A percentile compares a stretch with the other conserved stretches of the same genome.
phyloP scores from a whole-genome alignment of 2,797 vertebrate species.

The Arctocebus calabarensis region DNA sequence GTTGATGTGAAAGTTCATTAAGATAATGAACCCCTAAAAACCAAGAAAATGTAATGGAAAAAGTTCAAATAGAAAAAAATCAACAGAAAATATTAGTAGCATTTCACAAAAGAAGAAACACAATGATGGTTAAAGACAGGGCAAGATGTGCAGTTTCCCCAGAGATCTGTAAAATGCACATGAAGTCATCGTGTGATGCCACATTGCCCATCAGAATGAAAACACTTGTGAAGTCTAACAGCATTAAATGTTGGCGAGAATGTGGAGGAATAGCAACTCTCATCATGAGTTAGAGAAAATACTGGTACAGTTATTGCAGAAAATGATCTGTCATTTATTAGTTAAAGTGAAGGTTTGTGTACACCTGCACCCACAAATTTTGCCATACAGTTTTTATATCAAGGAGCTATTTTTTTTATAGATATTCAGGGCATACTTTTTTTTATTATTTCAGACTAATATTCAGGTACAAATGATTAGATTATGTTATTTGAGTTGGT shows the following conservation, averaged over 20 bases:
- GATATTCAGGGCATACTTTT: too few species aligned
- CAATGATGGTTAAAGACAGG: not conserved
- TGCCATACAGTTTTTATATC: not conserved
- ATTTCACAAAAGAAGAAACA: not conserved
- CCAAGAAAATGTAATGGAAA: conserved; percentile 50
- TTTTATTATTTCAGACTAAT: not conserved
- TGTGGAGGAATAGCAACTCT: not conserved
- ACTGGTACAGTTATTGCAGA: not conserved
- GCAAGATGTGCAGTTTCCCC: not conserved
- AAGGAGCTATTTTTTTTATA: not conserved
- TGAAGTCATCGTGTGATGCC: not conserved
- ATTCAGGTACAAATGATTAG: too few species aligned
- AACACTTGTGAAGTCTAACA: not conserved
- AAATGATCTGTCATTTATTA: not conserved
- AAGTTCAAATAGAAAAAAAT: conserved; percentile 14
- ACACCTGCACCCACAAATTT: not conserved
- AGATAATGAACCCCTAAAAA: conserved; percentile 16
- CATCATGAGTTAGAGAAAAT: not conserved
- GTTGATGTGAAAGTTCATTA: not conserved
- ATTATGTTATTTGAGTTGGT: too few species aligned
- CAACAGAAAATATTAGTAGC: not conserved
- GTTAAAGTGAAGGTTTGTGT: not conserved
- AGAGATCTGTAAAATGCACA: conserved; percentile 3
- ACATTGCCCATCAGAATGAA: not conserved
- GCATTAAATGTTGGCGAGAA: not conserved